Conservation (phyloP, 2,888 invertebrate genomes). For the Kuschelorhynchus macadamiae region DNA sequence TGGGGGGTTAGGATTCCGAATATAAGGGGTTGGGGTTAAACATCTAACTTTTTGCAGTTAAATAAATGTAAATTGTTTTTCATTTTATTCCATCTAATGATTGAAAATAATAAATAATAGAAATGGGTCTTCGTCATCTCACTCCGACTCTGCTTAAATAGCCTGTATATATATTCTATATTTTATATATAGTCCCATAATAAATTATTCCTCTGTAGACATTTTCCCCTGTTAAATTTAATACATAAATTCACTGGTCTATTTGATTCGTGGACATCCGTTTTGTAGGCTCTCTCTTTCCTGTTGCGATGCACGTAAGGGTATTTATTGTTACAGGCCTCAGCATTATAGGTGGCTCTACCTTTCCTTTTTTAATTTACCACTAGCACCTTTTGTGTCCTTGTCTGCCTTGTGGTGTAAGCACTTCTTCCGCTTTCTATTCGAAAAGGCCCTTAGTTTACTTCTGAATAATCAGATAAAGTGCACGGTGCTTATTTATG, state of each 20-base stretch:
- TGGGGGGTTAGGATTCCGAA: too few relatives aligned
- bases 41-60: too few relatives aligned
- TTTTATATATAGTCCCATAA: too few relatives aligned
- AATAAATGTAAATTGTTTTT: too few relatives aligned
- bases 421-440: slow-evolving; percentile 22
- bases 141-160: too few relatives aligned
- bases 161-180: too few relatives aligned
- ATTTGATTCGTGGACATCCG: slow-evolving; percentile 15
- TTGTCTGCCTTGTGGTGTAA: slow-evolving; percentile 11
- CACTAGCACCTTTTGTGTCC: neutral
- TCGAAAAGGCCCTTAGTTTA: slow-evolving; percentile 20
- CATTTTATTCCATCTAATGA: too few relatives aligned
- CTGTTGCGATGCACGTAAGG: slow-evolving; percentile 9
- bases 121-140: too few relatives aligned
- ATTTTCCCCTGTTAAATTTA: neutral
- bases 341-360: neutral
- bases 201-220: neutral
- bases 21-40: too few relatives aligned
- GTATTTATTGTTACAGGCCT: slow-evolving; percentile 15
- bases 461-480: slow-evolving; percentile 3
- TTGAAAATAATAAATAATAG: too few relatives aligned
- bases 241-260: slow-evolving; percentile 7
- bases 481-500: neutral
- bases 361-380: slow-evolving; percentile 12
- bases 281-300: slow-evolving; percentile 3